These are phyloP conservation scores for Dione juno DNA, from an alignment of 2,888 invertebrate species.

Conservation along the genomic window DNA sequence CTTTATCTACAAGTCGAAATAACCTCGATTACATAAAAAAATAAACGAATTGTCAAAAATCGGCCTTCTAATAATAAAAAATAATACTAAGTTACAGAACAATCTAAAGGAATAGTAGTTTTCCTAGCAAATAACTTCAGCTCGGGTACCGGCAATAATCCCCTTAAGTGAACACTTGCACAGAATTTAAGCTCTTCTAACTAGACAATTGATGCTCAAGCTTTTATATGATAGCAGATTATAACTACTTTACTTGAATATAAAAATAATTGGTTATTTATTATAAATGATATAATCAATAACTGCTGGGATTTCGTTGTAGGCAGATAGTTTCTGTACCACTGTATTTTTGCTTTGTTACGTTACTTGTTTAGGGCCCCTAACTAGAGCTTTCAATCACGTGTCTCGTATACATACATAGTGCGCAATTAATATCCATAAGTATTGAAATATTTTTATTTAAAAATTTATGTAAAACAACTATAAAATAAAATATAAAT, in stretches of 20 bases:
- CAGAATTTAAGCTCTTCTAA: slow-evolving; percentile 33
- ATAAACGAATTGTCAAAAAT: not conserved
- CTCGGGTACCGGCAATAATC: slow-evolving; percentile 28
- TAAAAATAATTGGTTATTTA: not conserved
- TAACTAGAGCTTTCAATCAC: too few species aligned
- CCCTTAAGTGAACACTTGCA: slow-evolving; percentile 35
- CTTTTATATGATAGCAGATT: slow-evolving; percentile 18
- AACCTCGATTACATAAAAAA: not conserved
- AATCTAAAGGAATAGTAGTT: slow-evolving; percentile 25
- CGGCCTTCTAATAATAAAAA: slow-evolving; percentile 1
- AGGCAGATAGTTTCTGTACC: not conserved
- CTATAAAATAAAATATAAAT: not conserved
- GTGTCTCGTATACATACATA: too few species aligned
- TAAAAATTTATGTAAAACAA: too few species aligned
- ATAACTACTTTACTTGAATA: not conserved
- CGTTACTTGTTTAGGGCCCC: too few species aligned
- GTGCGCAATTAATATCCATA: too few species aligned
- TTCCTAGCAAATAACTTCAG: slow-evolving; percentile 21
- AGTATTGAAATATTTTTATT: too few species aligned
- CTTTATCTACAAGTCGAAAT: not conserved
- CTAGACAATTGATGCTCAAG: slow-evolving; percentile 21
- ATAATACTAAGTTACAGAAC: slow-evolving; percentile 18
- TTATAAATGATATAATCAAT: not conserved
- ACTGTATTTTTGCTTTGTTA: too few species aligned
- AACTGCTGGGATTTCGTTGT: not conserved